phyloP scores from a whole-genome alignment of 2,888 invertebrate genomes.

The Carcina quercana region DNA sequence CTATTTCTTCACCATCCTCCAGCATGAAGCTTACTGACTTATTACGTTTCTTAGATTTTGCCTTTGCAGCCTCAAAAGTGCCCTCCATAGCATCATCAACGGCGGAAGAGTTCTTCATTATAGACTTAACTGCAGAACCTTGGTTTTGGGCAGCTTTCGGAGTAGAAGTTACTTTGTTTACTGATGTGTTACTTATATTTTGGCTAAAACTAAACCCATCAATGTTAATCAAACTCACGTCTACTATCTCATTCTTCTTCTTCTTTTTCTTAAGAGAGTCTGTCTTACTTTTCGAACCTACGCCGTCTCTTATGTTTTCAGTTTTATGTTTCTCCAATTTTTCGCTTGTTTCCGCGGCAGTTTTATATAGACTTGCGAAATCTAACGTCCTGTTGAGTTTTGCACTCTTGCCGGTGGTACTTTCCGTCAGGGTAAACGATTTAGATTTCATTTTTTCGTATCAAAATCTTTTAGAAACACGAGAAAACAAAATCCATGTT shows the following conservation, averaged over 20 bases:
- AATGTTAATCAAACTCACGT: slow-evolving; percentile 30
- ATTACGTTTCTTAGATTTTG: slow-evolving; percentile 52
- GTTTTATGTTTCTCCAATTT: slow-evolving; percentile 23
- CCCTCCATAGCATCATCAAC: slow-evolving; percentile 25
- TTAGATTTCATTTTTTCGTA: slow-evolving; percentile 39
- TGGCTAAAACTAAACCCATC: slow-evolving; percentile 27
- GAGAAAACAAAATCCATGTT: slow-evolving; percentile 18
- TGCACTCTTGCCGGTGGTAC: slow-evolving; percentile 17
- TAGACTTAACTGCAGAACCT: slow-evolving; percentile 36
- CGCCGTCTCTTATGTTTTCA: slow-evolving; percentile 19
- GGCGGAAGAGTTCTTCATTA: slow-evolving; percentile 34
- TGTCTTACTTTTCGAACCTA: slow-evolving; percentile 16
- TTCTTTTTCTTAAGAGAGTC: slow-evolving; percentile 29
- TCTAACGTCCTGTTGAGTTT: slow-evolving; percentile 37
- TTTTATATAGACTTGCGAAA: slow-evolving; percentile 46
- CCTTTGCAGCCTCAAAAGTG: slow-evolving; percentile 13
- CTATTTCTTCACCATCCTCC: slow-evolving; percentile 44
- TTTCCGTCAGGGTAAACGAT: slow-evolving; percentile 27
- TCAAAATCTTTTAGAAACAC: slow-evolving; percentile 8
- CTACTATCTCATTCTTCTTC: slow-evolving; percentile 23
- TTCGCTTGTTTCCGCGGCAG: slow-evolving; percentile 33
- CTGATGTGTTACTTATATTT: slow-evolving; percentile 8
- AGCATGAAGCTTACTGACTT: slow-evolving; percentile 61
- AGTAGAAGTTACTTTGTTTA: slow-evolving; percentile 34
- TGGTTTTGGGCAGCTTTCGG: slow-evolving; percentile 21